phyloP scores from a whole-genome alignment of 2,797 vertebrate species.

The Mus spretus region DNA sequence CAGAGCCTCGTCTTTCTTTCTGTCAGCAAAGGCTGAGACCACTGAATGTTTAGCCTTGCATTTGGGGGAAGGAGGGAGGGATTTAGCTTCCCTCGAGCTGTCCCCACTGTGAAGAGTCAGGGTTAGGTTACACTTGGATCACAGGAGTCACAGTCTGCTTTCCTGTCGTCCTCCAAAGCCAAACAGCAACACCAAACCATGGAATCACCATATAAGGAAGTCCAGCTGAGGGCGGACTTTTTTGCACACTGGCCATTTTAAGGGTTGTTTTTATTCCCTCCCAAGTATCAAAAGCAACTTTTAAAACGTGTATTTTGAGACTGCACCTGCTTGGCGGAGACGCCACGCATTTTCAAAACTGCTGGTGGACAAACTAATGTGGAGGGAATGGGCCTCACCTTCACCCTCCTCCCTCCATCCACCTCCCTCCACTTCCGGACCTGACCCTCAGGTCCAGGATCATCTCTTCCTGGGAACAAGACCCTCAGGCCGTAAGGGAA shows the following conservation, averaged over 20 bases:
- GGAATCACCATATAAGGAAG: slow-evolving; percentile 66
- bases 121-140: background rate
- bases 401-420: background rate
- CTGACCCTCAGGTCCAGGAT: background rate
- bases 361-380: background rate
- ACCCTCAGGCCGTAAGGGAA: background rate
- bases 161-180: background rate
- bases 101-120: background rate
- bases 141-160: background rate
- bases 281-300: slow-evolving; percentile 44
- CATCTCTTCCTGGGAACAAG: background rate
- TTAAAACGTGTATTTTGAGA: slow-evolving; percentile 51
- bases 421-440: accelerated
- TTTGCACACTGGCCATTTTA: slow-evolving; percentile 11
- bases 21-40: background rate
- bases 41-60: background rate
- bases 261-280: background rate
- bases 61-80: background rate
- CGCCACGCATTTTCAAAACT: background rate
- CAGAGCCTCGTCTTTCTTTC: background rate
- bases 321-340: slow-evolving; percentile 35
- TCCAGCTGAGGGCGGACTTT: background rate
- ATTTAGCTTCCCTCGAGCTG: too few species aligned
- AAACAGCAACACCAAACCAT: background rate
- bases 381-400: background rate